A percentile compares a stretch with the other conserved stretches of the same genome.
phyloP scores from a whole-genome alignment of 2,888 invertebrate species.

The Meiosimyza decipiens region DNA sequence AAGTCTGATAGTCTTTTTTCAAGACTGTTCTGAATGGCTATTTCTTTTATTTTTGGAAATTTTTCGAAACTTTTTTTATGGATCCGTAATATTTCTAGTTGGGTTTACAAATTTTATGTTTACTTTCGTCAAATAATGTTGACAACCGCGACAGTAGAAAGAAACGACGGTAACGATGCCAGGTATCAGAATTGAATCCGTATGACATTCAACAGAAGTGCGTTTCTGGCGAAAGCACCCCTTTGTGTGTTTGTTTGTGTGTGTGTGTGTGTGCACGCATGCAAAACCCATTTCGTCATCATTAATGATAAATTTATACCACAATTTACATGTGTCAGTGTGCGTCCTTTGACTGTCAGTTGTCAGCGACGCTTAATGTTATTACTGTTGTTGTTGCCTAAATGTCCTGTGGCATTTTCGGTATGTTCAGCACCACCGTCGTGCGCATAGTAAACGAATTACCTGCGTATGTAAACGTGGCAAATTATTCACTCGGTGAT shows the following conservation, averaged over 20 bases:
- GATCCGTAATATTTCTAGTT: too few relatives aligned
- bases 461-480: conserved; percentile 46
- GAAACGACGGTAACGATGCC: too few relatives aligned
- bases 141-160: background rate
- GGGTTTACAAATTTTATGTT: background rate
- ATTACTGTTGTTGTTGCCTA: conserved; percentile 49
- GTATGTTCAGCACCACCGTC: conserved; percentile 42
- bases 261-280: conserved; percentile 25
- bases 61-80: too few relatives aligned
- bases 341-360: conserved; percentile 47
- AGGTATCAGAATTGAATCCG: too few relatives aligned
- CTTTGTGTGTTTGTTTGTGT: conserved; percentile 10
- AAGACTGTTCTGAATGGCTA: too few relatives aligned
- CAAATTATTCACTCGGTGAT: conserved; percentile 20
- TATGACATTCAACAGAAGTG: background rate
- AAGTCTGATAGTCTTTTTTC: too few relatives aligned
- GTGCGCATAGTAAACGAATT: conserved; percentile 64
- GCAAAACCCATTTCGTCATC: conserved; percentile 59
- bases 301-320: too few relatives aligned
- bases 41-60: too few relatives aligned
- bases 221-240: background rate
- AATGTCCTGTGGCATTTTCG: conserved; percentile 55
- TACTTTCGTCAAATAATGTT: conserved; percentile 6
- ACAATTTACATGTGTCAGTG: conserved; percentile 63
- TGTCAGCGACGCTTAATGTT: conserved; percentile 33